These are phyloP conservation scores for Thinocorus orbignyianus DNA, from an alignment of 2,113 vertebrate species.

Conservation along the genomic window DNA sequence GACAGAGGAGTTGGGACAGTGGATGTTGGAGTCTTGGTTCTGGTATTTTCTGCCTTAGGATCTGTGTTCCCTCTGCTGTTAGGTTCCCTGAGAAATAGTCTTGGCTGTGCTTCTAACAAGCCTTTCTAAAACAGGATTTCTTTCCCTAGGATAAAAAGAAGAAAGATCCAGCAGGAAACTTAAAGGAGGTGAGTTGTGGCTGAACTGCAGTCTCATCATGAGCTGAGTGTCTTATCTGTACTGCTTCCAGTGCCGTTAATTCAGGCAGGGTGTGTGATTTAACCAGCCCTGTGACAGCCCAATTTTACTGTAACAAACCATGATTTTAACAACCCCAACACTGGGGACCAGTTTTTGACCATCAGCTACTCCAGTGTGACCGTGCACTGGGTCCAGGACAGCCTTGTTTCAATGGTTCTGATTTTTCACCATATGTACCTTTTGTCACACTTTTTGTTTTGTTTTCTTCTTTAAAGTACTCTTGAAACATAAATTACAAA, in stretches of 20 bases:
- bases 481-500: not conserved
- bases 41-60: not conserved
- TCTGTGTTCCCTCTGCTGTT: rapidly evolving
- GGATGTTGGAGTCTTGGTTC: not conserved
- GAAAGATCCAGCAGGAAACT: slow-evolving; percentile 61
- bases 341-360: rapidly evolving
- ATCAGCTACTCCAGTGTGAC: not conserved
- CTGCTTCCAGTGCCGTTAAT: not conserved
- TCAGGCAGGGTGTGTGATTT: not conserved
- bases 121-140: not conserved
- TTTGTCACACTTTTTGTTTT: not conserved
- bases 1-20: not conserved
- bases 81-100: not conserved
- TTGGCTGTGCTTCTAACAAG: not conserved
- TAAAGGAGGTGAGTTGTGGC: slow-evolving; percentile 79
- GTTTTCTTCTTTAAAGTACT: not conserved
- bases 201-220: not conserved
- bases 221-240: not conserved
- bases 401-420: rapidly evolving
- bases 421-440: rapidly evolving
- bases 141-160: slow-evolving; percentile 75
- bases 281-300: not conserved
- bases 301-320: not conserved
- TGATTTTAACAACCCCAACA: rapidly evolving
- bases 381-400: not conserved